phyloP scores from a whole-genome alignment of 1,140 invertebrate species.

The Leptinotarsa lineolata region DNA sequence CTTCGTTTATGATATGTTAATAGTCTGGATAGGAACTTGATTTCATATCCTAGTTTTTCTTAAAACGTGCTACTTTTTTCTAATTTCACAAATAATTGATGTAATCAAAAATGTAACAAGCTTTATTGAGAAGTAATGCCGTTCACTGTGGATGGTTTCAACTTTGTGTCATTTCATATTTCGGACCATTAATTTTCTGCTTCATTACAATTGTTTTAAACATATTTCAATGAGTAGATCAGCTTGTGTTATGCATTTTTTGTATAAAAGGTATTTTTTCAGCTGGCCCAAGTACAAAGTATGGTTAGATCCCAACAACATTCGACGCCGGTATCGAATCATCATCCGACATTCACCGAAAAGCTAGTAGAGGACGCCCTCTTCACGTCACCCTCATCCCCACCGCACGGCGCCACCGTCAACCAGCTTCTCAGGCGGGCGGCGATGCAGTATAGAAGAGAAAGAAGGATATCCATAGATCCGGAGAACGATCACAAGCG shows the following conservation, averaged over 20 bases:
- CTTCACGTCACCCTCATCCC: conserved; percentile 64
- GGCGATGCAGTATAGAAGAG: conserved; percentile 65
- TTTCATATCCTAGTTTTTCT: too few species aligned
- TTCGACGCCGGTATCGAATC: conserved; percentile 61
- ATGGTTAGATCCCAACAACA: conserved; percentile 58
- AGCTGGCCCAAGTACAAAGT: conserved; percentile 66
- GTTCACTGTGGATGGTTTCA: too few species aligned
- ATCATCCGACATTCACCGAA: conserved; percentile 58
- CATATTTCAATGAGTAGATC: conserved; percentile 9
- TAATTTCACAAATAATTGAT: too few species aligned
- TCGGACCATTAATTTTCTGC: too few species aligned
- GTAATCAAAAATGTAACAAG: too few species aligned
- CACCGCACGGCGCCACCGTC: conserved; percentile 60
- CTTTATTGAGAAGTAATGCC: too few species aligned
- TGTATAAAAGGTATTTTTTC: conserved; percentile 34
- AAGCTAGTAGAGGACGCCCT: conserved; percentile 65
- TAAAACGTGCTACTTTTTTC: too few species aligned
- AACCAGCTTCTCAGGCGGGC: conserved; percentile 70
- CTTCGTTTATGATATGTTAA: too few species aligned
- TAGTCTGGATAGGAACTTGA: too few species aligned
- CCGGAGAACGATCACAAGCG: conserved; percentile 67
- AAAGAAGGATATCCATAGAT: conserved; percentile 64
- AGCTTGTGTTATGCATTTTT: conserved; percentile 13
- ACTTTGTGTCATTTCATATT: too few species aligned
- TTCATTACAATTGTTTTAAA: too few species aligned